Evolutionary conservation across 2,797 vertebrate species (phyloP), one percentile per base, ranked within the genome.

Genomic region (Oreortyx pictus): DNA sequence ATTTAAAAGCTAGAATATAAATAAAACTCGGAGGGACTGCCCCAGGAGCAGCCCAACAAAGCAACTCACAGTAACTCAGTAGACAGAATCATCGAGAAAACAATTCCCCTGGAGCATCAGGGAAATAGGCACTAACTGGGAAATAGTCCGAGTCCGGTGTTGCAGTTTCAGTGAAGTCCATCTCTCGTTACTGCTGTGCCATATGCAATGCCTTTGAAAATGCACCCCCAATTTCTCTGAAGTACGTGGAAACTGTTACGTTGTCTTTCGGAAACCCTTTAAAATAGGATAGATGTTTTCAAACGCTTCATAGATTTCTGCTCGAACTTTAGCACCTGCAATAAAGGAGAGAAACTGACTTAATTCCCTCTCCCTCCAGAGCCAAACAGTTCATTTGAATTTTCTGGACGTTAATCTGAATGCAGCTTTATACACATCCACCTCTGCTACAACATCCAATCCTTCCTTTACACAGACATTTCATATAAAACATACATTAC

Each of bases 281-380:
- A 99, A 98, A 96, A 99, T 99, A 50, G 99, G 99, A 96, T 99
- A 99, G 96, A 99, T 99, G 95, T 99, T 99, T 98, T 99, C 99
- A 98, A 99, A 99, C 1, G 99, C 99, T 97, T 99, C 99, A 33
- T 99, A 99, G 95, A 99, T 99, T 97, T 99, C 99, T 89, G 97
- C 98, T 98, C 99, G 98, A 95, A 99, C 99, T 96, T 99, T 99
- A 97, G 99, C 99, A 97, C 99, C 99, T 99, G 72, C 16, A 93
- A 78, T 12, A 73, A 62, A 37, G 71, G 24, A 70, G 66, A 15
- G 20, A 24, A 78, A 52, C 16, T 10, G 27, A 52, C 15, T 50
- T 27, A 6, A 78, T 71, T 61, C 10, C 43, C 80, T 16, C 39
- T 86, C 86, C 73, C 0, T 52, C 14, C 35, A 52, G 67, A 39